Percentiles rank a stretch among this genome's conserved stretches.
These are phyloP conservation scores for Ariopsis seemanni DNA, from an alignment of 2,113 vertebrate genomes.

Conservation along the genomic window DNA sequence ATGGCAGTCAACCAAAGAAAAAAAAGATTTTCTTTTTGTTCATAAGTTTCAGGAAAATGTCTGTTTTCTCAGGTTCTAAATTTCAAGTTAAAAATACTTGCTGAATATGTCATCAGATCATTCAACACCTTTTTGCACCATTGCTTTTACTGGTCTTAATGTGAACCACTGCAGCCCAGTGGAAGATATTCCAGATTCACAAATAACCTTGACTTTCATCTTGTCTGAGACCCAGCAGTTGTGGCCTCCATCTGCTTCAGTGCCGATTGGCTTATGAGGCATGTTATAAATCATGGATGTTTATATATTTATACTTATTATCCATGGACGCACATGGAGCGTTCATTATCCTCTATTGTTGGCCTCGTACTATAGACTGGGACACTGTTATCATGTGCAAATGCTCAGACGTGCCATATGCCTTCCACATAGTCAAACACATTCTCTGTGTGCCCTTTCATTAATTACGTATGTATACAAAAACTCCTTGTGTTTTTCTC, in stretches of 20 bases:
- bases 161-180: slow-evolving; percentile 29
- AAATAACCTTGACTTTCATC: slow-evolving; percentile 49
- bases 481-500: slow-evolving; percentile 32
- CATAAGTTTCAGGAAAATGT: not conserved
- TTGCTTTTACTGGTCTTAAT: not conserved
- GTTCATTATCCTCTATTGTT: slow-evolving; percentile 20
- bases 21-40: not conserved
- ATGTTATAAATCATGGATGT: slow-evolving; percentile 1
- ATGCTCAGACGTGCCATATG: slow-evolving; percentile 7
- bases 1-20: not conserved
- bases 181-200: slow-evolving; percentile 26
- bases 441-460: slow-evolving; percentile 42
- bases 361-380: not conserved
- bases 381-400: slow-evolving; percentile 6
- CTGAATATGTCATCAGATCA: slow-evolving; percentile 13
- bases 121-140: not conserved
- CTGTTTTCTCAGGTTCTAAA: not conserved
- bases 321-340: not conserved
- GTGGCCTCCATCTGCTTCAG: slow-evolving; percentile 30
- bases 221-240: slow-evolving; percentile 17
- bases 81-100: not conserved
- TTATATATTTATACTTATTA: slow-evolving; percentile 9
- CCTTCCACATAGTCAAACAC: slow-evolving; percentile 23
- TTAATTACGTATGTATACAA: slow-evolving; percentile 47
- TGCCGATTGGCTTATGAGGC: not conserved